Evolutionary conservation across 2,888 invertebrate species (phyloP), one percentile per base, ranked within the genome.

Genomic region (Caenorhabditis zanzibari): DNA sequence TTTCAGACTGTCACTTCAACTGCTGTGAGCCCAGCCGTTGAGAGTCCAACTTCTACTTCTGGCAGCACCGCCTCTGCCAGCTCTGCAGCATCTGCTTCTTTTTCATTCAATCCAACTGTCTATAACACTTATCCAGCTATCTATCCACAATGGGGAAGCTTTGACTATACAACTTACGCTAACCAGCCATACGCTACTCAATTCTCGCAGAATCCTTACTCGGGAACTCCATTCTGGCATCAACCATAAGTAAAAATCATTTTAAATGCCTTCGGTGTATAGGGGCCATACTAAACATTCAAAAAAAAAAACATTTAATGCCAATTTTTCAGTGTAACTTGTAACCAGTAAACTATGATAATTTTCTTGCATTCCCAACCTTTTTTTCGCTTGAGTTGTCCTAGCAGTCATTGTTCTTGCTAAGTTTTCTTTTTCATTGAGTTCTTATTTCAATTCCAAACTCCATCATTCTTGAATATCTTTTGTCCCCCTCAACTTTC

Each of bases 51-150:
- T 24, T 52, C 79, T 19, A 52, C 63, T 9, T 28, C 74, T 19
- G 22, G 75, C 28, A 41, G 58, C 7, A 19, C 66, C 4, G 41
- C 64, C 4, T 22, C 76, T 32, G 44, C 72, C 10, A 16, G 47
- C 14, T 35, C 74, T 14, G 44, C 74, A 14, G 22, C 81, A 5
- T n/a, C 64, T 52, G 56, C 47, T 38, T 58, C 76, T 58, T 76
- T 58, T 76, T 56, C 54, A 14, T 63, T 63, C 44, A 44, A 63
- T 10, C 63, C 63, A 28, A 44, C 82, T 16, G 82, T 85, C 14
- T 85, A 86, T 54, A 82, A 82, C 63, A 61, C 73, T 10, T 85
- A 84, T 44, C 77, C 81, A 10, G 32, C 79, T 5, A 38, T 77
- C 16, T 84, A 83, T 28, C 77, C 77, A 22, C 58, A 59, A 28